Evolutionary conservation across 2,797 vertebrate genomes (phyloP).

Genomic region (Pristis pectinata): DNA sequence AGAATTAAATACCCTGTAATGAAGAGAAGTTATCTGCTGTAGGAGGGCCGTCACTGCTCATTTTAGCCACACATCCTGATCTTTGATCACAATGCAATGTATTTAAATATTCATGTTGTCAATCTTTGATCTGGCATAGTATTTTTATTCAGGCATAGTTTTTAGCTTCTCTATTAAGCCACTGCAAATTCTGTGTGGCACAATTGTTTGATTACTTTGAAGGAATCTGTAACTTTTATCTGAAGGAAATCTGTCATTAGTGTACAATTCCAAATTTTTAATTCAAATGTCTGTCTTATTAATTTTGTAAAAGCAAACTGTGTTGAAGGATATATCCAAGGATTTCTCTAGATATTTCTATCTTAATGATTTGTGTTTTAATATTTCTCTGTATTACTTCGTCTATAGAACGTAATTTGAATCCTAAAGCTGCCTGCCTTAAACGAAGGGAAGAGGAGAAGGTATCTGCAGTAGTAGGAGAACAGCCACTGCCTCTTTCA

Average conservation of each 20-base stretch:
- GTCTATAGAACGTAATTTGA: slow-evolving; percentile 86
- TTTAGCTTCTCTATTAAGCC: not conserved
- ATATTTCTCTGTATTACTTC: slow-evolving; percentile 39
- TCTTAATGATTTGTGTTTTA: not conserved
- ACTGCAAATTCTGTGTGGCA: not conserved
- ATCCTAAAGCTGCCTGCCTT: slow-evolving; percentile 96
- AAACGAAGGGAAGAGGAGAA: slow-evolving; percentile 97
- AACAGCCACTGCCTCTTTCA: slow-evolving; percentile 86
- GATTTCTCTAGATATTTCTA: not conserved
- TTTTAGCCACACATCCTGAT: too few species aligned
- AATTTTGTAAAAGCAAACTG: not conserved
- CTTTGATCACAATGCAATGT: too few species aligned
- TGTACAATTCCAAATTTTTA: not conserved
- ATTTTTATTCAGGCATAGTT: too few species aligned
- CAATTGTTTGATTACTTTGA: not conserved
- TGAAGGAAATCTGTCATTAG: not conserved
- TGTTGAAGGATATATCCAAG: not conserved
- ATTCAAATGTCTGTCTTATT: not conserved
- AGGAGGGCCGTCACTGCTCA: too few species aligned
- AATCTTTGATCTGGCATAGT: not conserved
- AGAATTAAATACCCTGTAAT: too few species aligned
- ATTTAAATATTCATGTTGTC: not conserved
- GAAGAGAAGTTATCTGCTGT: too few species aligned
- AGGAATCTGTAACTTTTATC: not conserved
- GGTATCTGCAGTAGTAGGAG: slow-evolving; percentile 85